Evolutionary conservation across 2,113 vertebrate genomes (phyloP).

Genomic region (Erinaceus europaeus): DNA sequence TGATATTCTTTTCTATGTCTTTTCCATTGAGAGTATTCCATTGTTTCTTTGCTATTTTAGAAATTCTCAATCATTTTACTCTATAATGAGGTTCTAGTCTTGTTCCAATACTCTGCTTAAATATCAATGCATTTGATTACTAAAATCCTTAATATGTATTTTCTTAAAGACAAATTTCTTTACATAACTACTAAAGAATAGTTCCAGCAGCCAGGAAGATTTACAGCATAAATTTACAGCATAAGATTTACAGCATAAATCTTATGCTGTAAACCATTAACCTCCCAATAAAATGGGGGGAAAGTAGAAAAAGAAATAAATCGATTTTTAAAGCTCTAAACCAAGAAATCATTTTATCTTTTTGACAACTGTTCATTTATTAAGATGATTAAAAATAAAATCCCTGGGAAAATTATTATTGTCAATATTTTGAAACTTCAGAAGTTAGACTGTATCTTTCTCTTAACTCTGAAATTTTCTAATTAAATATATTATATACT

Average conservation of each 20-base stretch:
- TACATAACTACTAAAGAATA: too few species aligned
- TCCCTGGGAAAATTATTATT: conserved; percentile 11
- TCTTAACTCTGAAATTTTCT: conserved; percentile 24
- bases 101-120: conserved; percentile 30
- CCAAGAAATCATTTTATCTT: neutral
- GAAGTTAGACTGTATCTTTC: neutral
- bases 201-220: too few species aligned
- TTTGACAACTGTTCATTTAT: conserved; percentile 28
- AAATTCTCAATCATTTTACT: conserved; percentile 38
- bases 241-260: too few species aligned
- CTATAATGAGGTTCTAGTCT: conserved; percentile 4
- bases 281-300: too few species aligned
- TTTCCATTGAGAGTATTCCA: neutral
- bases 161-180: too few species aligned
- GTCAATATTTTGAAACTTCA: conserved; percentile 36
- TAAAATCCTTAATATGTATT: too few species aligned
- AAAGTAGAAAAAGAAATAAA: too few species aligned
- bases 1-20: neutral
- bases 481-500: neutral
- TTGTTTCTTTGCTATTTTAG: neutral
- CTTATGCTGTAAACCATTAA: too few species aligned
- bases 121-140: conserved; percentile 30
- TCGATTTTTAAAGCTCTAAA: too few species aligned
- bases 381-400: conserved; percentile 56
- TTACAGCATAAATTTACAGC: too few species aligned